These are phyloP conservation scores for Beris chalybata DNA, from an alignment of 2,888 invertebrate species.

Conservation along the genomic window DNA sequence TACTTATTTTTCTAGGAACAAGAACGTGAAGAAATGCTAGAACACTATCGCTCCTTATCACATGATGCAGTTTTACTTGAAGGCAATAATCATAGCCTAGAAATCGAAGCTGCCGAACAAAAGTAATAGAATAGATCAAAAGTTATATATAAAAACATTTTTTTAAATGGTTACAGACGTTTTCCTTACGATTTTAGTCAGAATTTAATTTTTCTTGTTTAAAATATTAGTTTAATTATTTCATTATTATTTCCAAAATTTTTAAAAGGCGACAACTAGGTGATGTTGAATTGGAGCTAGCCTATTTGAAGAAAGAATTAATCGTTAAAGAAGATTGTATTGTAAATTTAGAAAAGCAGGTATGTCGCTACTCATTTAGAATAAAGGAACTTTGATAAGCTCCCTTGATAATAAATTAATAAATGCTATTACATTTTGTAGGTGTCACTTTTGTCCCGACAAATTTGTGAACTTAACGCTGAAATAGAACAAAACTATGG, in stretches of 20 bases:
- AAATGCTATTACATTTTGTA: conserved; percentile 27
- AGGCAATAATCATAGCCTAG: conserved; percentile 77
- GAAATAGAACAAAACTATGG: conserved; percentile 65
- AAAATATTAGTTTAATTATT: conserved; percentile 1
- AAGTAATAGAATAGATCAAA: conserved; percentile 51
- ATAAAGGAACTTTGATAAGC: neutral
- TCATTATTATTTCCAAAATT: conserved; percentile 14
- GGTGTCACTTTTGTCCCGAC: conserved; percentile 57
- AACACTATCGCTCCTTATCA: conserved; percentile 76
- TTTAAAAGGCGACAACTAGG: conserved; percentile 55
- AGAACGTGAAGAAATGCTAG: conserved; percentile 77
- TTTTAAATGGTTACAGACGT: too few relatives aligned
- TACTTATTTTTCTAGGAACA: conserved; percentile 63
- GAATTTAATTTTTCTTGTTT: conserved; percentile 51
- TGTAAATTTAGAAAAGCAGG: conserved; percentile 63
- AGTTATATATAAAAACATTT: neutral
- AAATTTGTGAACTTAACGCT: conserved; percentile 66
- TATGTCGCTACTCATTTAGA: conserved; percentile 41
- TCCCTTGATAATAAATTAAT: conserved; percentile 8
- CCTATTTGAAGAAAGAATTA: conserved; percentile 67
- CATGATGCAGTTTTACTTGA: conserved; percentile 77
- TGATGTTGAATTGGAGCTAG: conserved; percentile 63
- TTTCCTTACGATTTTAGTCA: conserved; percentile 35
- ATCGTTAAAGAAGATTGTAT: conserved; percentile 60
- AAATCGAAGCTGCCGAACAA: conserved; percentile 73